Evolutionary conservation across 1,140 invertebrate species (phyloP).

Genomic region (Aphelenchoides besseyi): DNA sequence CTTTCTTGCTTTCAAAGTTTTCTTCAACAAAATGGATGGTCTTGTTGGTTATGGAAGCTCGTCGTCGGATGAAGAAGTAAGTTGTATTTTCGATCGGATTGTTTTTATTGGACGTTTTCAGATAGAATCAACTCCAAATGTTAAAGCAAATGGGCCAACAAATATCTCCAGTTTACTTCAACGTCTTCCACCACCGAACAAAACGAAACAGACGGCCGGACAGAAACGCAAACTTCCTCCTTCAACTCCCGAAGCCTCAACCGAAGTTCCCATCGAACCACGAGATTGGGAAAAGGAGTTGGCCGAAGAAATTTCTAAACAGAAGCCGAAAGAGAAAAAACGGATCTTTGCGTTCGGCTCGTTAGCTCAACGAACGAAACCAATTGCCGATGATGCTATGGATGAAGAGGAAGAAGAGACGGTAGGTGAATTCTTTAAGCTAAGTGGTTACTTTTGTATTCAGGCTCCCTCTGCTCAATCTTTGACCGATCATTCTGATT

Average conservation of each 20-base stretch:
- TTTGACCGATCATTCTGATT: not conserved
- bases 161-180: not conserved
- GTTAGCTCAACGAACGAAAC: not conserved
- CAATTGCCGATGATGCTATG: not conserved
- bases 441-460: not conserved
- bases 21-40: not conserved
- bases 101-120: too few relatives aligned
- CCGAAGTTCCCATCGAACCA: not conserved
- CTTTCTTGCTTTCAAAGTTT: not conserved
- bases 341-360: not conserved
- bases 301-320: not conserved
- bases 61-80: constrained; percentile 9
- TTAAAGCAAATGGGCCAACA: not conserved
- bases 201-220: not conserved
- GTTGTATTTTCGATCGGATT: not conserved
- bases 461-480: not conserved
- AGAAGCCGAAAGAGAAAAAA: not conserved
- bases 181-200: not conserved
- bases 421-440: not conserved
- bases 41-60: not conserved
- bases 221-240: not conserved
- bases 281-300: not conserved
- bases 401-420: not conserved
- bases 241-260: not conserved
- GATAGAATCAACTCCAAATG: not conserved